phyloP scores from a whole-genome alignment of 2,113 vertebrate genomes.

The Ceyx melanurus region DNA sequence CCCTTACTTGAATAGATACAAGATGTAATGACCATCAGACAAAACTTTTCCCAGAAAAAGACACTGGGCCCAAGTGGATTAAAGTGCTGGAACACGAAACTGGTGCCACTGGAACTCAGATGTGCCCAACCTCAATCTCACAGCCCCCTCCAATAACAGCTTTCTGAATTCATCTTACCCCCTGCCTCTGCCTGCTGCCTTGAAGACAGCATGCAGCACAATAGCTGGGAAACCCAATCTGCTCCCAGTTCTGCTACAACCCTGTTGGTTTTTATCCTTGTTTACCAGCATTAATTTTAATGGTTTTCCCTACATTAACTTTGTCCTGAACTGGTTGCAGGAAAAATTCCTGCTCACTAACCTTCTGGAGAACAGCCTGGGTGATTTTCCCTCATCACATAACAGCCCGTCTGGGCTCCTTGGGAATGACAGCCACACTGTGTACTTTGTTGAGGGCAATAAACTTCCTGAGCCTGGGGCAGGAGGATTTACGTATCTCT shows the following conservation, averaged over 20 bases:
- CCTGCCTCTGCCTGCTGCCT: not conserved
- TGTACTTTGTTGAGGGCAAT: not conserved
- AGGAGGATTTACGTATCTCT: not conserved
- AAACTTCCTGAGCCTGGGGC: not conserved
- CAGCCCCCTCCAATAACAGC: not conserved
- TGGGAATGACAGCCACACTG: not conserved
- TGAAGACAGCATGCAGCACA: not conserved
- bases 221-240: slow-evolving; percentile 60
- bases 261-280: slow-evolving; percentile 58
- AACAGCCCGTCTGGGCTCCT: not conserved
- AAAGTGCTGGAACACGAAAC: not conserved
- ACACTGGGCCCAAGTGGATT: not conserved
- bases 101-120: not conserved
- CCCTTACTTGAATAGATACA: not conserved
- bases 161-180: not conserved
- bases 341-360: slow-evolving; percentile 47
- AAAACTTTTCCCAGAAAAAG: not conserved
- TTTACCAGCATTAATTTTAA: slow-evolving; percentile 70
- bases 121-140: not conserved
- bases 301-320: slow-evolving; percentile 48
- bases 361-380: slow-evolving; percentile 61
- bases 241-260: slow-evolving; percentile 32
- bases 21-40: not conserved
- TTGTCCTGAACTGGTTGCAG: slow-evolving; percentile 27
- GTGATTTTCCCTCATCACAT: slow-evolving; percentile 42